phyloP scores from a whole-genome alignment of 2,113 vertebrate genomes.

The Neogale vison region DNA sequence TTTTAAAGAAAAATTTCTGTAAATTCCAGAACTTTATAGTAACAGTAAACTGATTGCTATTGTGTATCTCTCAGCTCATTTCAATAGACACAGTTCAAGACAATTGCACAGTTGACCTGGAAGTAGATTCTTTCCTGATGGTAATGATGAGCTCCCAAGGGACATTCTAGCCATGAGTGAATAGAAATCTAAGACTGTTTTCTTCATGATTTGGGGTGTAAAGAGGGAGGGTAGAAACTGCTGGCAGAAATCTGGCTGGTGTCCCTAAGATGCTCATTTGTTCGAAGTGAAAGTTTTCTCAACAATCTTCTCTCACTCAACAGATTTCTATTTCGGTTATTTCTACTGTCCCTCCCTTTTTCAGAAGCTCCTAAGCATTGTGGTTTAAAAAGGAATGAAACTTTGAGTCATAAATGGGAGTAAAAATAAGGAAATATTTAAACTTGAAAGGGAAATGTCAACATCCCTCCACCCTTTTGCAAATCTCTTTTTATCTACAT shows the following conservation, averaged over 20 bases:
- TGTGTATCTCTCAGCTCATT: not conserved
- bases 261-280: conserved; percentile 9
- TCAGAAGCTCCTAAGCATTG: conserved; percentile 29
- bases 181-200: not conserved
- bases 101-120: not conserved
- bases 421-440: conserved; percentile 44
- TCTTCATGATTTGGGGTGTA: not conserved
- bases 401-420: conserved; percentile 27
- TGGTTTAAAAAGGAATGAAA: not conserved
- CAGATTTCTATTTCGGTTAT: conserved; percentile 28
- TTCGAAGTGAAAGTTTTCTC: conserved; percentile 42
- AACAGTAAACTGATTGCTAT: not conserved
- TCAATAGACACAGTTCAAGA: not conserved
- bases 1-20: not conserved
- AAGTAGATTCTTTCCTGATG: not conserved
- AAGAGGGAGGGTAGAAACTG: not conserved
- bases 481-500: not conserved
- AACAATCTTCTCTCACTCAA: not conserved
- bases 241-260: not conserved
- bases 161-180: not conserved
- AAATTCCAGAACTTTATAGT: not conserved
- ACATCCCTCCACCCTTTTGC: not conserved
- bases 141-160: not conserved
- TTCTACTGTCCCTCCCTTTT: not conserved
- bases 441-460: conserved; percentile 29